phyloP scores from a whole-genome alignment of 1,140 invertebrate species.

The Melipona quadrifasciata region DNA sequence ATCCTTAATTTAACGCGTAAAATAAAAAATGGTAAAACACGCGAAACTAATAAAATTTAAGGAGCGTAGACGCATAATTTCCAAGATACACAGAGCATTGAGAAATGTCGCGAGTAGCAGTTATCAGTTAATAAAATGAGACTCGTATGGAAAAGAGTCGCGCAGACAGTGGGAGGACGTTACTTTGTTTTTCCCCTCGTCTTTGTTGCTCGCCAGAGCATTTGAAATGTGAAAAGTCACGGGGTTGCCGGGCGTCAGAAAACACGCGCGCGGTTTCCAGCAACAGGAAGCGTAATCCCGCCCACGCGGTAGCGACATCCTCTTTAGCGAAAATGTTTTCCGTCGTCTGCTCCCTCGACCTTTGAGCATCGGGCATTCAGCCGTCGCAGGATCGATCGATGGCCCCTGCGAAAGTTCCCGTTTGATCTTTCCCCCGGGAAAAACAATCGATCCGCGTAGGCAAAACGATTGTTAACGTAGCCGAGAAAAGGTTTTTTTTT shows the following conservation, averaged over 20 bases:
- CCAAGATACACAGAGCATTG: neutral
- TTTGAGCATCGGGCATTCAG: conserved; percentile 20
- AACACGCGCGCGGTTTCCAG: neutral
- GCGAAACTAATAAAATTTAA: no score
- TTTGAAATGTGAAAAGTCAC: conserved; percentile 10
- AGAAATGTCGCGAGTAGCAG: neutral
- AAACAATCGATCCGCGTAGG: neutral
- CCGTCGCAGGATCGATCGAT: conserved; percentile 9
- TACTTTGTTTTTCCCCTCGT: neutral
- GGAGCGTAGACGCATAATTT: neutral
- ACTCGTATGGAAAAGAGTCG: neutral
- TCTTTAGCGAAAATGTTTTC: conserved; percentile 24
- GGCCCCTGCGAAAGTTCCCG: neutral
- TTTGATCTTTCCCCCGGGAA: conserved; percentile 1
- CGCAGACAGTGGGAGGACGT: neutral
- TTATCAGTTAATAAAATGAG: neutral
- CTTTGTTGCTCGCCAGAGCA: neutral
- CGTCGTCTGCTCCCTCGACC: conserved; percentile 37
- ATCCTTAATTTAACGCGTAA: no score
- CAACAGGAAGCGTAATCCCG: conserved; percentile 18
- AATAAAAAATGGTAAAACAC: no score
- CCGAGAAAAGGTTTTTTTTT: neutral
- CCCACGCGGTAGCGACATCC: conserved; percentile 18
- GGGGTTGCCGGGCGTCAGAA: neutral
- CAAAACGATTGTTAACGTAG: conserved; percentile 5